Conservation (phyloP, 2,888 invertebrate species). For the Tridacna gigas region DNA sequence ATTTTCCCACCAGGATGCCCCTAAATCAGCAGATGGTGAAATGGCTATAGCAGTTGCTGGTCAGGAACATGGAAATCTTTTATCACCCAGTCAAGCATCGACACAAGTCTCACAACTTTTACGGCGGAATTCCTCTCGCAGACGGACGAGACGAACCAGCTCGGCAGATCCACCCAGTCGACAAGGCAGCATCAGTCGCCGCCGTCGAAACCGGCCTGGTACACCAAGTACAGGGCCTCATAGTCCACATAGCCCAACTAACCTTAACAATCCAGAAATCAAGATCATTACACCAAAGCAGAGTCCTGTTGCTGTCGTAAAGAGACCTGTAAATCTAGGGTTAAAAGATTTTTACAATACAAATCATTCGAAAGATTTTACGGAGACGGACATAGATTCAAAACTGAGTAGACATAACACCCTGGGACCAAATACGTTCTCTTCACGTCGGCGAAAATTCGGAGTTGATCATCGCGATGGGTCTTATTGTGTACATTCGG, state of each 20-base stretch:
- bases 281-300: constrained; percentile 71
- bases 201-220: constrained; percentile 55
- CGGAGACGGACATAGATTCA: constrained; percentile 68
- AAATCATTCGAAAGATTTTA: constrained; percentile 73
- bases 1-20: constrained; percentile 28
- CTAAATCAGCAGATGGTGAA: constrained; percentile 40
- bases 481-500: constrained; percentile 66
- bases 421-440: constrained; percentile 43
- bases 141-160: constrained; percentile 41
- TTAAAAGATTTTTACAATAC: constrained; percentile 75
- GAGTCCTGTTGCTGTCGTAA: constrained; percentile 63
- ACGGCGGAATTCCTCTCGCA: constrained; percentile 57
- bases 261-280: constrained; percentile 66
- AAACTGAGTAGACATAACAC: constrained; percentile 59
- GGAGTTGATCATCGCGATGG: constrained; percentile 54
- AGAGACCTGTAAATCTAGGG: constrained; percentile 72
- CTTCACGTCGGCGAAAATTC: constrained; percentile 29
- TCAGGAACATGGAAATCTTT: constrained; percentile 49
- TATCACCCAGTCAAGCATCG: constrained; percentile 64
- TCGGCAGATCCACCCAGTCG: constrained; percentile 60
- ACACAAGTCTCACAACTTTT: constrained; percentile 60
- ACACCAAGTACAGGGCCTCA: constrained; percentile 66
- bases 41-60: constrained; percentile 38
- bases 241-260: constrained; percentile 70
- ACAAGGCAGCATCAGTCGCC: constrained; percentile 54